These are phyloP conservation scores for Plagodis pulveraria DNA, from an alignment of 2,888 invertebrate species.

Conservation along the genomic window DNA sequence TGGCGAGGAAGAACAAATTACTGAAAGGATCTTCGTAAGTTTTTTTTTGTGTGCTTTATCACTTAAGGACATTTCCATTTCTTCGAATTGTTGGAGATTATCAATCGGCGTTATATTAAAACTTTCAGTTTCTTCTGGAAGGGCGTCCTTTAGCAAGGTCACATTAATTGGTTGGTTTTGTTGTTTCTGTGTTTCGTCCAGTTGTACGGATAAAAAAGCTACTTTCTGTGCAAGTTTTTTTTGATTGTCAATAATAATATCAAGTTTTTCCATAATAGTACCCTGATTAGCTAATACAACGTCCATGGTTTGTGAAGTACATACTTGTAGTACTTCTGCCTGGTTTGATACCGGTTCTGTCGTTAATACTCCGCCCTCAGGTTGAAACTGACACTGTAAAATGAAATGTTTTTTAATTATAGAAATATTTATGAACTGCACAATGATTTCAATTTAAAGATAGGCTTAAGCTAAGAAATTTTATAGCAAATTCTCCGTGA, in stretches of 20 bases:
- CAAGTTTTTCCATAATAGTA: conserved; percentile 6
- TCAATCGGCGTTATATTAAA: conserved; percentile 12
- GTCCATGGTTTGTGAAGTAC: no score
- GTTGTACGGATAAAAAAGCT: conserved; percentile 22
- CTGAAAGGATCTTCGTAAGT: neutral
- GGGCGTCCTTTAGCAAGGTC: conserved; percentile 19
- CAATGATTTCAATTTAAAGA: no score
- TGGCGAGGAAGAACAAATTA: conserved; percentile 23
- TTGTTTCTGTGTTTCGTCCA: conserved; percentile 18
- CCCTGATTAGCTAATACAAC: no score
- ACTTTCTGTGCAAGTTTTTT: conserved; percentile 26
- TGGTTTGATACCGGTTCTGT: no score
- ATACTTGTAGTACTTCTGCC: no score
- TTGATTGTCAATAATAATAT: conserved; percentile 16
- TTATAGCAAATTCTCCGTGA: no score
- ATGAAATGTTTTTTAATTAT: no score
- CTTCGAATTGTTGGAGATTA: conserved; percentile 13
- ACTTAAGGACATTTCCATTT: conserved; percentile 20
- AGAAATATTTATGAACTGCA: no score
- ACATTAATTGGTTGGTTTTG: conserved; percentile 17
- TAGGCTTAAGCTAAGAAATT: no score
- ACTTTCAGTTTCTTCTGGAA: conserved; percentile 2
- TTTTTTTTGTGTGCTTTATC: conserved; percentile 16
- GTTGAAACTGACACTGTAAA: no score
- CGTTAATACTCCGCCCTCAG: no score